A percentile compares a stretch with the other conserved stretches of the same genome.
Conservation (phyloP, 92 coral and sea anemone species). For the Zoanthus gigantus region DNA sequence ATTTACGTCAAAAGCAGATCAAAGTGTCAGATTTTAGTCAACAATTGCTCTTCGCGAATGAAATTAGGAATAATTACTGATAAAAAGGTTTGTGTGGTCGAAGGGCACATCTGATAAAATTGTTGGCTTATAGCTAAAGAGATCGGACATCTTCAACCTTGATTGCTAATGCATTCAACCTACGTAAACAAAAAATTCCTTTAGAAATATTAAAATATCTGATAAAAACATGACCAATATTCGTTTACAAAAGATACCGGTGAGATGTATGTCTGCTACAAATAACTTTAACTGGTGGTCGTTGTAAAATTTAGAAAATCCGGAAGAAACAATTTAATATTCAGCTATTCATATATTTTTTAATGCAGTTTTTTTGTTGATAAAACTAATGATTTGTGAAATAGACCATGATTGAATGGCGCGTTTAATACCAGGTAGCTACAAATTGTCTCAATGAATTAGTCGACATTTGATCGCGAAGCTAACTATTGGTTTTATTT, state of each 20-base stretch:
- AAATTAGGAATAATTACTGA: slow-evolving; percentile 35
- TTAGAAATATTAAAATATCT: neutral
- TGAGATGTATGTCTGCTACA: neutral
- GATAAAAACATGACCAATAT: slow-evolving; percentile 10
- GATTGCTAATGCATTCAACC: slow-evolving; percentile 21
- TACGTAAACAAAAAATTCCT: slow-evolving; percentile 23
- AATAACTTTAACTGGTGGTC: neutral
- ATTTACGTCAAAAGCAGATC: slow-evolving; percentile 43
- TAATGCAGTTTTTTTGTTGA: neutral
- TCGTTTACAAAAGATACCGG: neutral
- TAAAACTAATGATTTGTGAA: slow-evolving; percentile 4
- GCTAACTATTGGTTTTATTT: neutral
- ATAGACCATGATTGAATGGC: neutral
- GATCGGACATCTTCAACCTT: slow-evolving; percentile 7
- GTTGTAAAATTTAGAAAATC: neutral
- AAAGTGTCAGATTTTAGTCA: slow-evolving; percentile 48
- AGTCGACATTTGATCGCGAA: neutral
- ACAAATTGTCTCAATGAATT: neutral
- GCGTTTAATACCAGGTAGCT: neutral
- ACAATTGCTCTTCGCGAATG: slow-evolving; percentile 20
- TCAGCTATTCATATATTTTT: neutral
- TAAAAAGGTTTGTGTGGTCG: slow-evolving; percentile 34
- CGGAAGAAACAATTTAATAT: slow-evolving; percentile 7
- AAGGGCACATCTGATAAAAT: slow-evolving; percentile 19
- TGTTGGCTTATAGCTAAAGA: neutral